phyloP scores from a whole-genome alignment of 2,888 invertebrate species.

The Idaea biselata region DNA sequence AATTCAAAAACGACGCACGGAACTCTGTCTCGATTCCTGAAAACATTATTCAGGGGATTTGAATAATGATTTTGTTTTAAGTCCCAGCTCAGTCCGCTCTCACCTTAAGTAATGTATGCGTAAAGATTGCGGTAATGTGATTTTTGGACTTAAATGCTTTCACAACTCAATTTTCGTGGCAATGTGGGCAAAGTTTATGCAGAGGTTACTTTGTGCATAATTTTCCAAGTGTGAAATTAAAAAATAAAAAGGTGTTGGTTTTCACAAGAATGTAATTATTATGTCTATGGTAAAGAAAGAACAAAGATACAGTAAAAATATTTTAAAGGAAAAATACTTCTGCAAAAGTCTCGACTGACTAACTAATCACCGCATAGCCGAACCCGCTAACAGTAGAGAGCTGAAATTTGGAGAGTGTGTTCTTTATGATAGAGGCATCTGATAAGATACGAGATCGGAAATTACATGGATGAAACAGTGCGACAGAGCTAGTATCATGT shows the following conservation, averaged over 20 bases:
- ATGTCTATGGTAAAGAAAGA: too few species aligned
- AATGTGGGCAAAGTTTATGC: conserved; percentile 52
- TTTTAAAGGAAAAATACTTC: too few species aligned
- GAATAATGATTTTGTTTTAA: conserved; percentile 79
- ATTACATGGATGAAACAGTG: too few species aligned
- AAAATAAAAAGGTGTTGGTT: conserved; percentile 1
- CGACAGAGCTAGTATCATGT: too few species aligned
- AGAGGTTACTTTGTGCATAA: conserved; percentile 32
- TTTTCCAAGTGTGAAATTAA: conserved; percentile 9
- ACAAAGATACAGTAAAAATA: too few species aligned
- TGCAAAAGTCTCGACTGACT: too few species aligned
- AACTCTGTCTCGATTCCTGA: conserved; percentile 74
- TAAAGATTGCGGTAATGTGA: conserved; percentile 70
- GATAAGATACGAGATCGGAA: too few species aligned
- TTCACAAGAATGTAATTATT: not conserved
- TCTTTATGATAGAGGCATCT: too few species aligned
- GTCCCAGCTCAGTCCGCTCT: conserved; percentile 44
- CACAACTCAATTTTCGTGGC: conserved; percentile 66
- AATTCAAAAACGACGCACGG: conserved; percentile 78
- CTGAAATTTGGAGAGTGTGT: too few species aligned
- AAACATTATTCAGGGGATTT: conserved; percentile 79
- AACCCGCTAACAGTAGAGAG: too few species aligned
- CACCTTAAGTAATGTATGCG: conserved; percentile 71
- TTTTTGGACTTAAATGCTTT: conserved; percentile 78
- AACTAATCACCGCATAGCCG: too few species aligned